phyloP scores from a whole-genome alignment of 2,113 vertebrate genomes.

The Dipodomys stephensi region DNA sequence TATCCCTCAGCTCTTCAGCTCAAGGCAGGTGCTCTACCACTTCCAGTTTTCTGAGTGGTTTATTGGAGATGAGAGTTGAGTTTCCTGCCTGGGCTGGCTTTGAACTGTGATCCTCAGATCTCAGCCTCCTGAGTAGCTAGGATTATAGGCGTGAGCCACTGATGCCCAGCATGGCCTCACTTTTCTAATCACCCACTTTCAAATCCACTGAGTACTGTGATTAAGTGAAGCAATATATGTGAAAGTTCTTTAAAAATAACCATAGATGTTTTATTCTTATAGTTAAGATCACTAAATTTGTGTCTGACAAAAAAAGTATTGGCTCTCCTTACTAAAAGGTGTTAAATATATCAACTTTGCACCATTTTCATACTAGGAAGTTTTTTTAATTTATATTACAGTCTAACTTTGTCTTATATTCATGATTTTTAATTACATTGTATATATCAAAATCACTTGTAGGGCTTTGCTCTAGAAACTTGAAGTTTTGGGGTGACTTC shows the following conservation, averaged over 20 bases:
- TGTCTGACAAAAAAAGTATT: slow-evolving; percentile 26
- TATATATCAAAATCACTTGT: not conserved
- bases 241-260: slow-evolving; percentile 35
- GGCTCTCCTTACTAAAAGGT: slow-evolving; percentile 5
- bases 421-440: not conserved
- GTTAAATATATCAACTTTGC: slow-evolving; percentile 34
- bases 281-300: slow-evolving; percentile 25
- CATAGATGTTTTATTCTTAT: slow-evolving; percentile 10
- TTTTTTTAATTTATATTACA: not conserved
- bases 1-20: too few relatives aligned
- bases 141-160: too few relatives aligned
- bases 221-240: slow-evolving; percentile 3
- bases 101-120: too few relatives aligned
- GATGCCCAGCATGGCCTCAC: not conserved
- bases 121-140: too few relatives aligned
- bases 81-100: too few relatives aligned
- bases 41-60: too few relatives aligned
- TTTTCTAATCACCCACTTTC: slow-evolving; percentile 31
- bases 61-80: too few relatives aligned
- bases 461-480: not conserved
- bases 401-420: slow-evolving; percentile 24
- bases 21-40: too few relatives aligned
- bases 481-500: not conserved
- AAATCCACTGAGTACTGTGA: not conserved
- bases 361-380: slow-evolving; percentile 31